Evolutionary conservation across 2,797 vertebrate genomes (phyloP), one percentile per base, ranked within the genome.

Genomic region (Pangasius krempfi): DNA sequence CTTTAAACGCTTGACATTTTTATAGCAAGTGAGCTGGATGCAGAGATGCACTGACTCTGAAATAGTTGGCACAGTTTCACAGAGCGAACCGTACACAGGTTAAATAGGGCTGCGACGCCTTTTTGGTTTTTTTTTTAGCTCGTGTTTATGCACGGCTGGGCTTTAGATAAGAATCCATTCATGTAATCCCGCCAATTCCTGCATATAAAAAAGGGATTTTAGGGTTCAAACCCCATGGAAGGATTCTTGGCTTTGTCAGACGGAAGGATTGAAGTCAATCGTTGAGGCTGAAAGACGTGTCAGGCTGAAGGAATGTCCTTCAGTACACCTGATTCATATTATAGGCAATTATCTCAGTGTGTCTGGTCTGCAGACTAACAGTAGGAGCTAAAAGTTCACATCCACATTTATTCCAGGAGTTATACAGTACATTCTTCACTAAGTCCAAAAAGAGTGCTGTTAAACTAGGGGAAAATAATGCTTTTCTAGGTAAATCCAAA

Each of bases 271-370:
- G 90, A 91, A 87, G 89, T 87, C 89, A 92, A 90, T 86, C 78
- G 9, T 79, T 92, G 93, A 94, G 93, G 91, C 92, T 90, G 89
- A 90, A 91, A 92, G 92, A 89, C 92, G 90, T 88, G 93, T 90
- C n/a, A 87, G 90, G 90, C 87, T 92, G 91, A 93, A 94, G 79
- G 90, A 92, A 92, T 88, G 92, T 94, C 91, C 90, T 92, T 89
- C 88, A 83, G 90, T 92, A 94, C 93, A 95, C 93, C 94, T 95
- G 94, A 94, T 93, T 94, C 94, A 94, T 93, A 95, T 95, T 96
- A 95, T 91, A 93, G 87, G 47, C 91, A 92, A 96, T 96, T 96
- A 96, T 95, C 93, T 95, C 88, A 93, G 93, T 89, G 90, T 83
- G 88, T 93, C 94, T 92, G 90, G 90, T 92, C 89, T 81, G 87